Evolutionary conservation across 1,140 invertebrate species (phyloP).

Genomic region (Dryas iulia): DNA sequence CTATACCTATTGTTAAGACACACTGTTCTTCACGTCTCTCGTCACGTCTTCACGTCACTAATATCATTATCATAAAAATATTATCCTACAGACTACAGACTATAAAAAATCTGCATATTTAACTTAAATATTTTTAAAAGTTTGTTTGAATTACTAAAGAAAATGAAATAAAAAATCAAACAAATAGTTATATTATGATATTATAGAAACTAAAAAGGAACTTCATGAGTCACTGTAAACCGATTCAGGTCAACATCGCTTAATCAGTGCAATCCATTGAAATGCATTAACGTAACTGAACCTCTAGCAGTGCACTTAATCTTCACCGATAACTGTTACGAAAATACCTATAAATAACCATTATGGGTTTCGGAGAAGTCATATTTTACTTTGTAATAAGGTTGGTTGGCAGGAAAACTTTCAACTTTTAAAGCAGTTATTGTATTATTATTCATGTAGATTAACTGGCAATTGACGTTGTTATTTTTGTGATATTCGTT

Average conservation of each 20-base stretch:
- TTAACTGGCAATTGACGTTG: not conserved
- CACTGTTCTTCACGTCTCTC: too few species aligned
- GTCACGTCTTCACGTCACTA: too few species aligned
- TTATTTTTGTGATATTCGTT: not conserved
- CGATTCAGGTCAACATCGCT: not conserved
- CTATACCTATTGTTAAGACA: too few species aligned
- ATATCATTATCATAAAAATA: too few species aligned
- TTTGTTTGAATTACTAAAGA: too few species aligned
- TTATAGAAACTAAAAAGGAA: not conserved
- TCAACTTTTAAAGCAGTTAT: not conserved
- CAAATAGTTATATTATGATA: too few species aligned
- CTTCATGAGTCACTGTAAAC: not conserved
- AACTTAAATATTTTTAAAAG: too few species aligned
- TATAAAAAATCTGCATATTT: too few species aligned
- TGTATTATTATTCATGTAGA: not conserved
- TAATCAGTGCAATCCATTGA: not conserved
- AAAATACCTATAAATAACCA: slow-evolving; percentile 5
- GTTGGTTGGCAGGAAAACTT: not conserved
- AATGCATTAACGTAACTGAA: slow-evolving; percentile 3
- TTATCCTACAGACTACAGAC: too few species aligned
- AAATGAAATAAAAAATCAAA: too few species aligned
- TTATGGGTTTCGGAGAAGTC: not conserved
- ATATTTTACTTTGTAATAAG: not conserved
- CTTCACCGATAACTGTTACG: not conserved
- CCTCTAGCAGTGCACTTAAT: slow-evolving; percentile 4